Evolutionary conservation across 2,888 invertebrate species (phyloP), one percentile per base, ranked within the genome.

Genomic region (Scaptomyza tumidula): DNA sequence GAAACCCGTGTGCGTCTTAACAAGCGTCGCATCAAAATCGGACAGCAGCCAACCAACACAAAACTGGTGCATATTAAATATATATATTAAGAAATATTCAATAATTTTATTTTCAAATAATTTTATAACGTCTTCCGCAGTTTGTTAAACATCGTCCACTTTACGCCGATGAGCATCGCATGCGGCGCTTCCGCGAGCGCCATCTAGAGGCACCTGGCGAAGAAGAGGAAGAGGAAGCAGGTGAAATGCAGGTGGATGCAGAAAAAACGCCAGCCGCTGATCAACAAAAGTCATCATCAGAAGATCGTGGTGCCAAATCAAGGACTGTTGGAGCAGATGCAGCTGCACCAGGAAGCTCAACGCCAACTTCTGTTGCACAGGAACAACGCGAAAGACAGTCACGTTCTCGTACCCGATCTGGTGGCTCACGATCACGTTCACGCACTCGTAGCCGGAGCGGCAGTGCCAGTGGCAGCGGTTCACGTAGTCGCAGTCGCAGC

Each of bases 1-100:
- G 98, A 99, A 92, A 98, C 98, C 0, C 95, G 98, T 59, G 99
- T 99, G 64, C 95, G 98, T 5, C 93, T 99, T 64, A 98, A 97
- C 78, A 99, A 99, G 92, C 94, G 99, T 13, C 94, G 99, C 54
- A 97, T 98, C 50, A 96, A 96, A 81, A 93, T 93, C 60, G 95
- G 95, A 1, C 94, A 95, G 70, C 94, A 93, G 66, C 92, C 92
- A 1, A 92, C 90, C 70, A 92, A 92, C 59, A 92, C 92, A 0
- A 92, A 92, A 72, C 93, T 99, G 44, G 96, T 98, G 49, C 73
- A 72, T 75, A 43, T 35, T 29, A 0, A 16, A 37, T 1, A 37
- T 37, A 37, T 37, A 13, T 33, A 33, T 33, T 10, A 10, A n/a
- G 11, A 10, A 10, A 10, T 33, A 11, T 7, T 10, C 11, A 37